Conservation (phyloP, 2,888 invertebrate genomes). For the Choristoneura rosaceana region DNA sequence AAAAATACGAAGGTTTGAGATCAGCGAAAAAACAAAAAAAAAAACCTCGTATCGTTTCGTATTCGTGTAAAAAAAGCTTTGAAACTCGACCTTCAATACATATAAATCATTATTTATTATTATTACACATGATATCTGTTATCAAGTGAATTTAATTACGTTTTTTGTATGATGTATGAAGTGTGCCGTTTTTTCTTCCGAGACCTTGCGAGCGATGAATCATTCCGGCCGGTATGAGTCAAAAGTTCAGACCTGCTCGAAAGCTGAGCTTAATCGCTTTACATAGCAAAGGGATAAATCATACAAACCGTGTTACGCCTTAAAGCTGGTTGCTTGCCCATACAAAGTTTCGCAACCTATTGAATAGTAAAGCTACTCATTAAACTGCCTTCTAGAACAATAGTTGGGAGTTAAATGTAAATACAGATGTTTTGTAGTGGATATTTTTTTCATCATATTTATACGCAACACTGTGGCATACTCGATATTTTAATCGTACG, state of each 20-base stretch:
- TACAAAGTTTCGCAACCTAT: neutral
- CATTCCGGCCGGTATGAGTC: constrained; percentile 13
- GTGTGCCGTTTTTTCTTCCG: constrained; percentile 10
- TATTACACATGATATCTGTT: constrained; percentile 1
- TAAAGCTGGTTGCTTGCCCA: neutral
- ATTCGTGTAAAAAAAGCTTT: neutral
- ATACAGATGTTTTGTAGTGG: too few species aligned
- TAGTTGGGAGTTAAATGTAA: too few species aligned
- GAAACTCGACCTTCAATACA: neutral
- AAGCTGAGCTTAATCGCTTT: neutral
- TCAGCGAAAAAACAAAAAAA: too few species aligned
- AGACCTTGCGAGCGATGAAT: constrained; percentile 22
- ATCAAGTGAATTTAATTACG: constrained; percentile 17
- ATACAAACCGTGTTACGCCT: neutral
- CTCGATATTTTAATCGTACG: too few species aligned
- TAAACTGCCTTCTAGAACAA: neutral
- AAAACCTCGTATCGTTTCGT: too few species aligned
- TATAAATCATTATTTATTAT: neutral
- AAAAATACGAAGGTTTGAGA: too few species aligned
- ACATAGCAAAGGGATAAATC: neutral
- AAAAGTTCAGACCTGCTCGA: constrained; percentile 7
- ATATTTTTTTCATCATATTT: too few species aligned
- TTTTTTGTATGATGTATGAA: neutral
- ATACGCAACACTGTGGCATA: too few species aligned
- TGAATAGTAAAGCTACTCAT: neutral